phyloP scores from a whole-genome alignment of 2,888 invertebrate species.

The Platypus cylindrus region DNA sequence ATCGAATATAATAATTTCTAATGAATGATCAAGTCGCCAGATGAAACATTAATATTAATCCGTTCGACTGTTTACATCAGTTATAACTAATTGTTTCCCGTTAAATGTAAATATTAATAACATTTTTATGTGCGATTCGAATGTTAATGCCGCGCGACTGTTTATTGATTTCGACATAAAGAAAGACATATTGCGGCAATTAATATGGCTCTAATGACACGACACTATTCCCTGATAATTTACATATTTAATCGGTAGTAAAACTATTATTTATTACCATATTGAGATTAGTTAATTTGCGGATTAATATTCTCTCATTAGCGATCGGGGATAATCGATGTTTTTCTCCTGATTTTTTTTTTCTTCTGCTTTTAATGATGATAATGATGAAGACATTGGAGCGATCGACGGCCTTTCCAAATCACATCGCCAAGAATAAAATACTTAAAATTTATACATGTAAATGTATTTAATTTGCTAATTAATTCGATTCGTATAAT shows the following conservation, averaged over 20 bases:
- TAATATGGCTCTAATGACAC: conserved; percentile 11
- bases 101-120: conserved; percentile 24
- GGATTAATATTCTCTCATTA: too few species aligned
- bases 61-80: conserved; percentile 22
- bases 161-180: conserved; percentile 16
- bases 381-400: too few species aligned
- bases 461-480: too few species aligned
- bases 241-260: conserved; percentile 11
- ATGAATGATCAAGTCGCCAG: too few species aligned
- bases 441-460: too few species aligned
- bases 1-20: too few species aligned
- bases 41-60: conserved; percentile 11
- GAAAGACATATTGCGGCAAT: conserved; percentile 13
- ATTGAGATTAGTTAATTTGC: conserved; percentile 9
- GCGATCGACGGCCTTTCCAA: too few species aligned
- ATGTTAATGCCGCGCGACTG: conserved; percentile 8
- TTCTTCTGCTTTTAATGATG: too few species aligned
- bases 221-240: conserved; percentile 9
- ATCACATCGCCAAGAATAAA: too few species aligned
- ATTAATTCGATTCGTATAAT: too few species aligned
- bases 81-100: conserved; percentile 24
- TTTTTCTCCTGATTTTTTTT: too few species aligned
- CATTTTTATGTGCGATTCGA: conserved; percentile 16
- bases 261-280: conserved; percentile 12
- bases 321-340: too few species aligned